Conservation (phyloP, 2,113 vertebrate species). For the Mixornis gularis region DNA sequence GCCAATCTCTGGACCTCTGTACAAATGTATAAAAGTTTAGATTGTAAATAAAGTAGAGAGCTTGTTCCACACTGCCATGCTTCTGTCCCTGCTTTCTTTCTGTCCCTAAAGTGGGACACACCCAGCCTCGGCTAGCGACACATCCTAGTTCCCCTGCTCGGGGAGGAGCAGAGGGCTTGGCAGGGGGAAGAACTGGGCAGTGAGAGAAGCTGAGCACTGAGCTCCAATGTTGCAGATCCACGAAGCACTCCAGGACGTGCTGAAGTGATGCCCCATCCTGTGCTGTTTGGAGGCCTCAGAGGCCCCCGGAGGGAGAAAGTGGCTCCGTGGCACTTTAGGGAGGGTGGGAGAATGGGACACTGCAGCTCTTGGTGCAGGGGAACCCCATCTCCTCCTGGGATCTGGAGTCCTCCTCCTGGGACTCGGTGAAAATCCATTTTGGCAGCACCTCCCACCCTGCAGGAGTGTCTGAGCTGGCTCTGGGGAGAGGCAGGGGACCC, state of each 20-base stretch:
- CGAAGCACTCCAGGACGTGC: fast-evolving
- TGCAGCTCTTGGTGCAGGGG: fast-evolving
- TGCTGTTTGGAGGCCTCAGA: neutral
- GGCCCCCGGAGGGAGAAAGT: neutral
- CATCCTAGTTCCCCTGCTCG: fast-evolving
- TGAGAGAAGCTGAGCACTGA: neutral
- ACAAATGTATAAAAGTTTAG: too few species aligned
- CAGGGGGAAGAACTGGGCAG: neutral
- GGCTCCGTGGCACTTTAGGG: neutral
- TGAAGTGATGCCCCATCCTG: neutral
- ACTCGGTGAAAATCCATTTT: neutral
- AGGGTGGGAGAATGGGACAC: neutral
- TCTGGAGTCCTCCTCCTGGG: neutral
- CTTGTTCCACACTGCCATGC: too few species aligned
- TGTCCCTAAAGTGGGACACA: too few species aligned
- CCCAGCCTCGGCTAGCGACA: too few species aligned
- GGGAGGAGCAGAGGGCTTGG: neutral
- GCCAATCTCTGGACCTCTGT: too few species aligned
- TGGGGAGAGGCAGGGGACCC: neutral
- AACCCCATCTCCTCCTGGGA: neutral
- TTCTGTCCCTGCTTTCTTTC: too few species aligned
- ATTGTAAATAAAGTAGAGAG: too few species aligned
- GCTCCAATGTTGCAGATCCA: neutral
- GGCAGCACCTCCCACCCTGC: neutral
- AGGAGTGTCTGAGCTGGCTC: fast-evolving